A percentile compares a stretch with the other conserved stretches of the same genome.
Conservation (phyloP, 1,140 invertebrate genomes). For the Aleiodes sp. region DNA sequence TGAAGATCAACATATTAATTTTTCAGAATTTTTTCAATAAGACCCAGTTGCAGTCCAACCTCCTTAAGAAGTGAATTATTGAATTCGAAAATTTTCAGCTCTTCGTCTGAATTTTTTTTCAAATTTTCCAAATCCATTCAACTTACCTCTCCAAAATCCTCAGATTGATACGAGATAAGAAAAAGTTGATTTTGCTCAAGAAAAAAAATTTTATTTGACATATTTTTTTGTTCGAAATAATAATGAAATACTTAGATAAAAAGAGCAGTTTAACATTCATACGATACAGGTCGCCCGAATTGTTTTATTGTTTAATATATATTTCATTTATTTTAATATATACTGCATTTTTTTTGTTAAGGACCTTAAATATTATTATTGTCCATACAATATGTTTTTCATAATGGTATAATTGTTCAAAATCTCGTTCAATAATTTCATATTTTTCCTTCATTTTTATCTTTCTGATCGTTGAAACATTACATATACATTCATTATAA, state of each 20-base stretch:
- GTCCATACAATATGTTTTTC: constrained; percentile 24
- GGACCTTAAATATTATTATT: constrained; percentile 34
- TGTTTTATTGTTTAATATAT: constrained; percentile 6
- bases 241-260: background rate
- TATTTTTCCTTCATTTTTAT: background rate
- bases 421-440: background rate
- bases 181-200: constrained; percentile 4
- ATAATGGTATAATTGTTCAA: constrained; percentile 18
- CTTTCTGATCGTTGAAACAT: constrained; percentile 16
- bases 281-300: constrained; percentile 7
- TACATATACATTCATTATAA: constrained; percentile 27
- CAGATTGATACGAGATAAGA: background rate
- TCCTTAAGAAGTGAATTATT: too few relatives aligned
- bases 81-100: too few relatives aligned
- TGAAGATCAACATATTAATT: too few relatives aligned
- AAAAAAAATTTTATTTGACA: constrained; percentile 7
- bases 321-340: constrained; percentile 7
- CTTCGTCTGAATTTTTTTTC: too few relatives aligned
- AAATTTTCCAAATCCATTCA: too few relatives aligned
- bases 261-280: constrained; percentile 13
- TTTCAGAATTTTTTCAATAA: too few relatives aligned
- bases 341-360: background rate
- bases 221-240: constrained; percentile 7
- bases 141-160: constrained; percentile 1
- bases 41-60: too few relatives aligned